Base-by-base conservation (phyloP, 2,797 vertebrate species). In the Melanotaenia parkinsoni region DNA sequence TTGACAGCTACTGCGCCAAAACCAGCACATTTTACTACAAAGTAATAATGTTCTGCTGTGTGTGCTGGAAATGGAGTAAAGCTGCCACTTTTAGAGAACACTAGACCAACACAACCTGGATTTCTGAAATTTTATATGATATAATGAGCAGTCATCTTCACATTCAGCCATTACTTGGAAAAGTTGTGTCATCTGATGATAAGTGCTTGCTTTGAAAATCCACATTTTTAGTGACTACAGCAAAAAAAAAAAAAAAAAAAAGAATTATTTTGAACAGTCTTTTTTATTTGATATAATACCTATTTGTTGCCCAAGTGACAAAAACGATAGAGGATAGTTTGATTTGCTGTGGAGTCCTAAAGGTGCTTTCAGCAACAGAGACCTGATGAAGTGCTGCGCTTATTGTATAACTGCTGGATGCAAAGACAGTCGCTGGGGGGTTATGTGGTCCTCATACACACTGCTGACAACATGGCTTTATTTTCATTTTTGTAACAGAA, bases 321-420 rank as follows among this genome's bases (percentile, higher is more conserved):
- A 32, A 50, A 67, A 57, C 81, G 57, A 84, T 80, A 63, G 58
- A 40, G 66, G 60, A 43, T 54, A 37, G 50, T 65, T 67, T 62
- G 70, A 94, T 91, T 79, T 77, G 26, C 26, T 79, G 53, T 54
- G 43, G 72, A 73, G 63, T 56, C 74, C 73, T 45, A 35, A 57
- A 57, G 72, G 45, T 5, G 83, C 87, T 78, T 51, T 74, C 68
- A 88, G 88, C 70, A 92, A 89, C 78, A 60, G 67, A 86, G 81
- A 45, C 77, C 87, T 91, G 88, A 92, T 89, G 77, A 93, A 93
- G 81, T 89, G 92, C 89, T 92, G 92, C 91, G 85, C 86, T 89
- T 84, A 90, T 70, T 78, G 67, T 76, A 72, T 64, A 22, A 30
- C 75, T 81, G 71, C 40, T 67, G 43, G 62, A 22, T 64, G 37